Evolutionary conservation across 2,113 vertebrate species (phyloP), one percentile per base, ranked within the genome.

Genomic region (Alectura lathami): DNA sequence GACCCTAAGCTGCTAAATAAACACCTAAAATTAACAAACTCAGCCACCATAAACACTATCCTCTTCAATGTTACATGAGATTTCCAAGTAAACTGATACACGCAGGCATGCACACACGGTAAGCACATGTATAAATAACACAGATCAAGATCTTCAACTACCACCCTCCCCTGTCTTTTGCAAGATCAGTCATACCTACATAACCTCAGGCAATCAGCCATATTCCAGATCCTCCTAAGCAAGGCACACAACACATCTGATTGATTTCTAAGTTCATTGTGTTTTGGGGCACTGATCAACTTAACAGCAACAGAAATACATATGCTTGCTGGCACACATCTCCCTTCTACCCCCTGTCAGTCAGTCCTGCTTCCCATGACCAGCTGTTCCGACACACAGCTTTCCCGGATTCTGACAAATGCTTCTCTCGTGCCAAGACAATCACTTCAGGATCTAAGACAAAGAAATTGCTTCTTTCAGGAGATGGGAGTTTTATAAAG

Each of bases 21-120:
- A 91, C 36, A 75, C 9, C 38, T 21, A 20, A 74, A 88, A 90
- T 54, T 54, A 82, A 83, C 51, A 89, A 14, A 89, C 8, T 9
- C 36, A 82, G 11, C 48, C 47, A 47, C 48, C 24, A 77, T 6
- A 79, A 89, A 47, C 2, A 89, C 27, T 5, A 75, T 17, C 21
- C 18, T n/a, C 18, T 76, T 26, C 17, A 62, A 78, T 2, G 9
- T 77, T 8, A 89, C 20, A 86, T 30, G 34, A 87, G 20, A 34
- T 43, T 91, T 82, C 66, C 82, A 83, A 76, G 18, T 62, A 76
- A 72, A 94, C 18, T 32, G 30, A 83, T 45, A 32, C 30, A 82
- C 10, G 17, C 2, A 70, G 22, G 26, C 45, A 81, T 3, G 14
- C 23, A 83, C 8, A n/a, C 0, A 0, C 18, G 78, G 12, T 9